Evolutionary conservation across 1,140 invertebrate species (phyloP).

Genomic region (Solen grandis): DNA sequence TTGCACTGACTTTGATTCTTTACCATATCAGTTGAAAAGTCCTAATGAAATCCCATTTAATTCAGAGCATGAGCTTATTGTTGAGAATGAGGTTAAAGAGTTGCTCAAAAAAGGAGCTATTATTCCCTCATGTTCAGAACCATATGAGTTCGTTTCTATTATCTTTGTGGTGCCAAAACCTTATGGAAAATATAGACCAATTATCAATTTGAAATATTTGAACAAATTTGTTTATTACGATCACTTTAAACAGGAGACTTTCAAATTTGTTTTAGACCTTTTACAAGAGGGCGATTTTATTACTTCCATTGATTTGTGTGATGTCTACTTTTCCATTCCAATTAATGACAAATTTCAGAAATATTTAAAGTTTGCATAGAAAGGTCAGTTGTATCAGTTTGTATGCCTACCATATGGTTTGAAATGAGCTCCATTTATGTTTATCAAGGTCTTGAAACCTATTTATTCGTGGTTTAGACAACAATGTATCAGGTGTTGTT

Average conservation of each 20-base stretch:
- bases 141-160: no score
- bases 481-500: constrained; percentile 28
- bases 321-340: constrained; percentile 30
- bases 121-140: background rate
- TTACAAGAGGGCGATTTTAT: constrained; percentile 29
- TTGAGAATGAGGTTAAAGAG: constrained; percentile 14
- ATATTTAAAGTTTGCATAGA: constrained; percentile 33
- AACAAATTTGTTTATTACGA: no score
- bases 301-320: constrained; percentile 21
- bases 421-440: constrained; percentile 13
- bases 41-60: constrained; percentile 30
- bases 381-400: no score
- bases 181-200: constrained; percentile 6
- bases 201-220: constrained; percentile 30
- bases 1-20: constrained; percentile 14
- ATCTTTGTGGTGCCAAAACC: no score
- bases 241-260: no score
- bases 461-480: constrained; percentile 34
- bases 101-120: constrained; percentile 38
- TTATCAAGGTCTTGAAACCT: no score
- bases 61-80: background rate
- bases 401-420: constrained; percentile 19
- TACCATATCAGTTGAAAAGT: constrained; percentile 4
- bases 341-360: constrained; percentile 7
- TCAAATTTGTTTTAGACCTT: no score